Evolutionary conservation across 2,888 invertebrate genomes (phyloP), one percentile per base, ranked within the genome.

Genomic region (Orchesella flavescens): DNA sequence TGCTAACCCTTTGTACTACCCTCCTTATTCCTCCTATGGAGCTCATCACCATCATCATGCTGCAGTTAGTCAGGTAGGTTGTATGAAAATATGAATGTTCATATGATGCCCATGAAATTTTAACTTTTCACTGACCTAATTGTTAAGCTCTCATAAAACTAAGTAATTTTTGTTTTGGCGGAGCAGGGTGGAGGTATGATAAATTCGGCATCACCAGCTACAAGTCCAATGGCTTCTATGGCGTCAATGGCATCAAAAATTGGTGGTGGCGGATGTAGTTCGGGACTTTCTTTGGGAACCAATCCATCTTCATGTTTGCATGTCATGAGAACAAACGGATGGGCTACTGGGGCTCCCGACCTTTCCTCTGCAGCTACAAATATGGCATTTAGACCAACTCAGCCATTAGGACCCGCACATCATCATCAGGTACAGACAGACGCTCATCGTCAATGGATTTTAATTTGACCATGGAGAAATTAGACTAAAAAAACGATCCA

Each of bases 161-260:
- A 34, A 34, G 3, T 34, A 34, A 23, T 12, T 17, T 24, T 55
- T 21, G 19, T 34, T 73, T 9, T 68, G 19, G 34, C 15, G 23
- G 5, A 19, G 12, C 17, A 76, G 76, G 77, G 74, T 24, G 83
- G 83, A 15, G 24, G 61, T 46, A 82, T 85, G 74, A 84, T 84
- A 43, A 83, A 69, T 23, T 82, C 87, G 23, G 69, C 86, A 44
- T 81, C 84, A 2, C 84, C 87, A 10, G 72, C 85, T 10, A 49
- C 85, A 44, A 87, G 87, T 12, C 88, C 88, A 10, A 88, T 88
- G 88, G 85, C 87, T 13, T 88, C 87, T 12, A 88, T 88, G 86
- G 87, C 86, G 13, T 86, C 87, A 55, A 88, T 88, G 88, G 87
- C 88, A 68, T 86, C 87, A 0, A 88, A 88, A 68, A 78, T 88